Evolutionary conservation across 2,113 vertebrate genomes (phyloP), one percentile per base, ranked within the genome.

Genomic region (Corythoichthys haematopterus): DNA sequence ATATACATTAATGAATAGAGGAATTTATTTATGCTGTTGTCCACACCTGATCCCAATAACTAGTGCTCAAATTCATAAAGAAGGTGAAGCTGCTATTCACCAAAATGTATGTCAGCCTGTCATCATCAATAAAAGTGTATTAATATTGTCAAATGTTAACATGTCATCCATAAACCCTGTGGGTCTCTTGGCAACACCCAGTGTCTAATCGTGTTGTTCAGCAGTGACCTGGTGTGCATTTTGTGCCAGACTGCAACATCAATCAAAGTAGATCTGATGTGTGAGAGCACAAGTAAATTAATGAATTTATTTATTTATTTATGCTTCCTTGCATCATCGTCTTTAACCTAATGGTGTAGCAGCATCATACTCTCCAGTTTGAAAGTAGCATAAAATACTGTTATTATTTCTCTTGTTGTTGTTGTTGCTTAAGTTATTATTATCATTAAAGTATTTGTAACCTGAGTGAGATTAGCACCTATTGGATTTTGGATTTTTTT

Each of bases 141-240:
- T 84, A 85, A 85, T 85, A 84, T 66, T 85, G 85, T 88, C 84
- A 86, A 80, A 85, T 88, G 84, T 85, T 84, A 85, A 88, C 86
- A 80, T 84, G 74, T 79, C 82, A 73, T 72, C 77, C 73, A 88
- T 87, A 87, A 90, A 87, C 82, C 82, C 68, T 60, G 52, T 70
- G 71, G 77, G 75, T 73, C 77, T 71, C 69, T 68, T 57, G 50
- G 71, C 58, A 71, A 38, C 76, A 74, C 67, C 33, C 5, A 71
- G 62, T 52, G 70, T 68, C 69, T 72, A 47, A 48, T 33, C 15
- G 51, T 71, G 72, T 73, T 72, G 76, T 66, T 61, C 63, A 3
- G 50, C 72, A 76, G 80, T 64, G 73, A 85, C 78, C 71, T 14
- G 79, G 70, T 84, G 47, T 50, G 76, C 74, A 65, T 69, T 77